These are phyloP conservation scores for Microcebus murinus DNA, from an alignment of 2,113 vertebrate genomes.

Conservation along the genomic window DNA sequence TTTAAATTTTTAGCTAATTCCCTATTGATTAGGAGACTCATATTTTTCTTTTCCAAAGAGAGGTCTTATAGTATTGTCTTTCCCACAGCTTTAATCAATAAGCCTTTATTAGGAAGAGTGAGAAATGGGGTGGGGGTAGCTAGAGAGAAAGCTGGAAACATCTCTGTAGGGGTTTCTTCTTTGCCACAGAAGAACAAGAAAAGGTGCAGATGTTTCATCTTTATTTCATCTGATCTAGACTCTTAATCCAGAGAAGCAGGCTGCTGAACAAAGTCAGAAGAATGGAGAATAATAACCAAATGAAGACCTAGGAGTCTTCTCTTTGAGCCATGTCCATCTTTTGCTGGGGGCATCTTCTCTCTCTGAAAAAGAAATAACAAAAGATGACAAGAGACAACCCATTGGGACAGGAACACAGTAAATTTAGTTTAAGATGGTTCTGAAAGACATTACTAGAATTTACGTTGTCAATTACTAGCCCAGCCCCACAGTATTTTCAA, in stretches of 20 bases:
- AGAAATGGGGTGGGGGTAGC: background rate
- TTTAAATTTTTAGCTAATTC: background rate
- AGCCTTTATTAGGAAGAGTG: background rate
- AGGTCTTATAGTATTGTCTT: background rate
- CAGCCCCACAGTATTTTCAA: background rate
- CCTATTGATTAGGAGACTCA: background rate
- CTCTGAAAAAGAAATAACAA: background rate
- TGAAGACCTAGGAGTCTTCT: background rate
- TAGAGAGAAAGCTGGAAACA: background rate
- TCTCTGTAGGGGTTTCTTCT: background rate
- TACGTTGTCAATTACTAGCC: background rate
- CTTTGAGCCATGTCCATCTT: background rate
- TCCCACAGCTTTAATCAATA: background rate
- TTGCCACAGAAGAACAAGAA: background rate
- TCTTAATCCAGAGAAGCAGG: background rate
- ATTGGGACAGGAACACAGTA: too few relatives aligned
- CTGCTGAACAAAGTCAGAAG: background rate
- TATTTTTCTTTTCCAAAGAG: background rate
- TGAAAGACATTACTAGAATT: background rate
- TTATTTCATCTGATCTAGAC: background rate
- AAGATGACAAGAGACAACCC: background rate
- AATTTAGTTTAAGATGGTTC: background rate
- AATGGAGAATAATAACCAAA: background rate
- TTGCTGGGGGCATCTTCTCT: background rate
- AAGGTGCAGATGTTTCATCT: background rate